A percentile compares a stretch with the other conserved stretches of the same genome.
Conservation (phyloP, 1,140 invertebrate genomes). For the Philopotamus ludificatus region DNA sequence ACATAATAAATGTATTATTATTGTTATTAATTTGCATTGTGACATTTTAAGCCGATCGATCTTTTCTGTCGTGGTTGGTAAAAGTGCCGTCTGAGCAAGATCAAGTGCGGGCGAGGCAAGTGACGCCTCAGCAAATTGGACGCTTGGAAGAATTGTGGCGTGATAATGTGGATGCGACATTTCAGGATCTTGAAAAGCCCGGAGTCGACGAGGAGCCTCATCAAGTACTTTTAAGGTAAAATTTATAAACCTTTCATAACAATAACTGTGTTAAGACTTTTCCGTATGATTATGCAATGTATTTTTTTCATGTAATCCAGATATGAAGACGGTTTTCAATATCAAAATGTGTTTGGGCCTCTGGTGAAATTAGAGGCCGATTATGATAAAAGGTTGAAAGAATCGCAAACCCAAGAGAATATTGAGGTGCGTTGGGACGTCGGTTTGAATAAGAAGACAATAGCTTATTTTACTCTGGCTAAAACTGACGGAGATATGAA, state of each 20-base stretch:
- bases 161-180: slow-evolving; percentile 95
- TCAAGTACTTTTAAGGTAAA: slow-evolving; percentile 81
- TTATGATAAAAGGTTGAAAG: slow-evolving; percentile 97
- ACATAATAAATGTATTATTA: background rate
- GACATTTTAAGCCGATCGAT: slow-evolving; percentile 72
- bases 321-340: slow-evolving; percentile 99
- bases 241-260: background rate
- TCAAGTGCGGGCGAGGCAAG: slow-evolving; percentile 90
- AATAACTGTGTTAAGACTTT: background rate
- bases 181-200: slow-evolving; percentile 96
- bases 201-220: slow-evolving; percentile 97
- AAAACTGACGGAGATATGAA: slow-evolving; percentile 98
- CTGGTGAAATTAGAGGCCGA: slow-evolving; percentile 97
- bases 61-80: slow-evolving; percentile 94
- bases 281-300: background rate
- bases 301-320: slow-evolving; percentile 39
- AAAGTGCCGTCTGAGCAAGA: slow-evolving; percentile 95
- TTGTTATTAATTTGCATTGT: background rate
- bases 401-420: slow-evolving; percentile 97
- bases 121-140: slow-evolving; percentile 95
- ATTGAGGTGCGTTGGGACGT: slow-evolving; percentile 98
- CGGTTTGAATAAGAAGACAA: slow-evolving; percentile 96
- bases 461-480: slow-evolving; percentile 96
- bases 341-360: slow-evolving; percentile 97
- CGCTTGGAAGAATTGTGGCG: slow-evolving; percentile 99